Percentiles rank a stretch among this genome's conserved stretches.
Conservation (phyloP, 1,140 invertebrate species). For the Lerema accius region DNA sequence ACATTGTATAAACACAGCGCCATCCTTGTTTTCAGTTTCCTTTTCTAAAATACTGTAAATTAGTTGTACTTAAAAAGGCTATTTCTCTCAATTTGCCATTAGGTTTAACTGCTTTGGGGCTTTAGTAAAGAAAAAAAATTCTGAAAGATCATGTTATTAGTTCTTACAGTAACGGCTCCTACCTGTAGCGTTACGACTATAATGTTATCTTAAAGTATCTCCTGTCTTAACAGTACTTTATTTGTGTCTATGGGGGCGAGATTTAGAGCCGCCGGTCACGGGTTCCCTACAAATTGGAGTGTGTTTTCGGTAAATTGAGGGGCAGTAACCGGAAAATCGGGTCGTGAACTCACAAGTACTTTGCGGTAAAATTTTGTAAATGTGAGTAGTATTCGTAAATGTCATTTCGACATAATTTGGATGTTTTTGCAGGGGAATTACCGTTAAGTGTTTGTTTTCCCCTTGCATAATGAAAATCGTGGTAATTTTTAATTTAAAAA, state of each 20-base stretch:
- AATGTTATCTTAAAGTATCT: conserved; percentile 23
- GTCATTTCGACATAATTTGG: not conserved
- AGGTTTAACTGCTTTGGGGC: conserved; percentile 15
- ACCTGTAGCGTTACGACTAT: conserved; percentile 21
- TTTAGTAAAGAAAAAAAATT: conserved; percentile 9
- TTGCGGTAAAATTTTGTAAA: conserved; percentile 8
- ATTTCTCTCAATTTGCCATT: conserved; percentile 28
- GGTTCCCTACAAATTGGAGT: conserved; percentile 25
- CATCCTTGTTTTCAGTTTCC: not conserved
- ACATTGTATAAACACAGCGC: conserved; percentile 1
- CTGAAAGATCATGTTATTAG: conserved; percentile 7
- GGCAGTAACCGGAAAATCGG: conserved; percentile 14
- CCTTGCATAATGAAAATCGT: too few species aligned
- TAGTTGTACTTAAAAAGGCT: conserved; percentile 22
- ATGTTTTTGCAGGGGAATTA: not conserved
- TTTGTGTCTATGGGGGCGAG: conserved; percentile 10
- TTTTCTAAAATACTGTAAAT: conserved; percentile 26
- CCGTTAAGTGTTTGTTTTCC: not conserved
- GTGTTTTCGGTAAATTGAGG: conserved; percentile 30
- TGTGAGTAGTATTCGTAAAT: not conserved
- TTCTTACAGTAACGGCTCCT: conserved; percentile 13
- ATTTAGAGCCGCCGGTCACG: conserved; percentile 18
- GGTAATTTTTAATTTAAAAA: too few species aligned
- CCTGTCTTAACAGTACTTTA: conserved; percentile 10
- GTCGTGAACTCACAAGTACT: conserved; percentile 13